These are phyloP conservation scores for Eubasilissa regina DNA, from an alignment of 1,140 invertebrate species.

Conservation along the genomic window DNA sequence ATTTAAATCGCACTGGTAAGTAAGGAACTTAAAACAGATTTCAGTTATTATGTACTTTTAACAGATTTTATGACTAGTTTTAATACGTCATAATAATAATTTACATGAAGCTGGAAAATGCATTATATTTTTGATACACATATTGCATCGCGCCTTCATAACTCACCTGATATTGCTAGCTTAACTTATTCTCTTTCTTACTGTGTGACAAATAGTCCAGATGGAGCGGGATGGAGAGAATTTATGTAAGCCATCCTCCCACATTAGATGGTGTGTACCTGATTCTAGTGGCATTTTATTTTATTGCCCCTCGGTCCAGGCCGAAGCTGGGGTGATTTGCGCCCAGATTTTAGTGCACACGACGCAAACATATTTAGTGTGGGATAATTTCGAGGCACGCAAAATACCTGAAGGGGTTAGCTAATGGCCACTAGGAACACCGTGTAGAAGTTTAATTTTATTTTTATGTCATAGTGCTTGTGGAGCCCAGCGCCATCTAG, in stretches of 20 bases:
- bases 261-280: conserved; percentile 36
- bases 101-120: no score
- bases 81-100: no score
- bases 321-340: background rate
- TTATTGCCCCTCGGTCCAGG: conserved; percentile 8
- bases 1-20: no score
- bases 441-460: no score
- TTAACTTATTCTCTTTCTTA: conserved; percentile 17
- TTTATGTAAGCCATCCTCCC: conserved; percentile 17
- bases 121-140: conserved; percentile 8
- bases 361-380: conserved; percentile 3
- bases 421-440: no score
- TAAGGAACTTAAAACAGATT: no score
- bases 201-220: conserved; percentile 26
- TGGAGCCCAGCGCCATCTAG: no score
- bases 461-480: no score
- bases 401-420: background rate
- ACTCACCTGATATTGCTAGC: conserved; percentile 3
- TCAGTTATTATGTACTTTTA: no score
- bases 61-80: no score
- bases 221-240: conserved; percentile 20
- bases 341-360: conserved; percentile 1
- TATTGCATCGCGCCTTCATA: conserved; percentile 7
- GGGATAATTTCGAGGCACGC: background rate
- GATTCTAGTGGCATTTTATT: conserved; percentile 38